Conservation (phyloP, 2,888 invertebrate species). For the Rhagonycha fulva region DNA sequence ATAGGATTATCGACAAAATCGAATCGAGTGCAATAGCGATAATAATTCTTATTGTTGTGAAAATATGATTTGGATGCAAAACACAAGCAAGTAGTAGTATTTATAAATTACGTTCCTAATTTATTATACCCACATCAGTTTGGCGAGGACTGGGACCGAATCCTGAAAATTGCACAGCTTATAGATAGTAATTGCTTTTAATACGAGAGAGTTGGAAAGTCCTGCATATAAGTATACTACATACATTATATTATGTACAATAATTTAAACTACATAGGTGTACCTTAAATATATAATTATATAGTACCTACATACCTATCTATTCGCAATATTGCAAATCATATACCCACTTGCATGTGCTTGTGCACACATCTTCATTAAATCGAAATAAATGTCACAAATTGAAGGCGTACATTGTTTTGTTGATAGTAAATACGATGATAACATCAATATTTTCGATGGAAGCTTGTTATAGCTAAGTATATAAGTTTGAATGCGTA, state of each 20-base stretch:
- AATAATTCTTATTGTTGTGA: not conserved
- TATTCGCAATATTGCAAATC: not conserved
- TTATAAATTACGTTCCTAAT: not conserved
- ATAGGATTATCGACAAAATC: not conserved
- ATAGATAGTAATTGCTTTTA: not conserved
- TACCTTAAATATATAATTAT: not conserved
- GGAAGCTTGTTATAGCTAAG: not conserved
- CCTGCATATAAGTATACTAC: not conserved
- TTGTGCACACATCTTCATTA: not conserved
- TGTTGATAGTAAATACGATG: not conserved
- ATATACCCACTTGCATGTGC: not conserved
- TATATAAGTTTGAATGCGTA: not conserved
- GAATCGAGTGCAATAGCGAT: not conserved
- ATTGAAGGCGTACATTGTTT: not conserved
- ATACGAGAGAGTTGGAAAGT: not conserved
- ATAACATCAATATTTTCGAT: not conserved
- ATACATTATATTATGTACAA: no score
- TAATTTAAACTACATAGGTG: not conserved
- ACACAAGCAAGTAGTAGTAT: not conserved
- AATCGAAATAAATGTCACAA: not conserved
- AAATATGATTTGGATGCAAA: slow-evolving; percentile 1
- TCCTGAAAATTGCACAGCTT: not conserved
- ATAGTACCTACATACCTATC: no score
- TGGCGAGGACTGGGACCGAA: not conserved
- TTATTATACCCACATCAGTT: not conserved